Conservation (phyloP, 2,113 vertebrate species). For the Callionymus lyra region DNA sequence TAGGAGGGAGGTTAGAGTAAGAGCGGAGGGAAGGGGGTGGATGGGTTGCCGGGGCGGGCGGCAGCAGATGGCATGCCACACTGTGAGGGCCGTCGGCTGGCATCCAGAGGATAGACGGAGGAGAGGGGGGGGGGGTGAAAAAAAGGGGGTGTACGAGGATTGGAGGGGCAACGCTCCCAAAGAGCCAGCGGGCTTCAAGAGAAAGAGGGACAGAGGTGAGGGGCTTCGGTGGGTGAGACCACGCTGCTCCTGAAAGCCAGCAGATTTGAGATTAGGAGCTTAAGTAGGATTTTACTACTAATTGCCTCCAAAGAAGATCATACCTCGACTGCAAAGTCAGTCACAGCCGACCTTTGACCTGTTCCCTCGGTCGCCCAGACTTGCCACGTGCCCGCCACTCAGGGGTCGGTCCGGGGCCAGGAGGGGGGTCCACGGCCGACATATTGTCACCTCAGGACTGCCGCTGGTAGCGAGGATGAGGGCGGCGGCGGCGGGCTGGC, state of each 20-base stretch:
- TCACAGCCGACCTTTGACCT: slow-evolving; percentile 46
- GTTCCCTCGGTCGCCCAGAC: slow-evolving; percentile 26
- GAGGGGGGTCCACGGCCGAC: slow-evolving; percentile 35
- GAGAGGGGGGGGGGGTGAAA: slow-evolving; percentile 11
- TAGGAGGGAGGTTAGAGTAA: slow-evolving; percentile 13
- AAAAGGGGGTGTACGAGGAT: slow-evolving; percentile 33
- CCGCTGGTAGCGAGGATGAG: slow-evolving; percentile 34
- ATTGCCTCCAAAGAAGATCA: slow-evolving; percentile 57
- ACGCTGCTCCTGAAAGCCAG: slow-evolving; percentile 30
- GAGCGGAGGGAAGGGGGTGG: slow-evolving; percentile 31
- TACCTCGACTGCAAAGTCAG: slow-evolving; percentile 35
- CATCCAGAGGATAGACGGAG: slow-evolving; percentile 67
- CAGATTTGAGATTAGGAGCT: slow-evolving; percentile 49
- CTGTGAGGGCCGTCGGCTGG: slow-evolving; percentile 69
- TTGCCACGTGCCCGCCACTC: slow-evolving; percentile 2
- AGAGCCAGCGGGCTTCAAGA: slow-evolving; percentile 73
- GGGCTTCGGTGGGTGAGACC: slow-evolving; percentile 42
- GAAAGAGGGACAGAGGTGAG: slow-evolving; percentile 54
- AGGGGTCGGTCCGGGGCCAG: slow-evolving; percentile 26
- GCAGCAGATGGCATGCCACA: slow-evolving; percentile 69
- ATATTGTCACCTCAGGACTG: slow-evolving; percentile 43
- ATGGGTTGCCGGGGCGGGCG: slow-evolving; percentile 50
- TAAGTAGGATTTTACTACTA: slow-evolving; percentile 47
- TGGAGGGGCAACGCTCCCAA: slow-evolving; percentile 61
- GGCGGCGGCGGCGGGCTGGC: slow-evolving; percentile 52